These are phyloP conservation scores for Rhipidura dahli DNA, from an alignment of 2,113 vertebrate species.

Conservation along the genomic window DNA sequence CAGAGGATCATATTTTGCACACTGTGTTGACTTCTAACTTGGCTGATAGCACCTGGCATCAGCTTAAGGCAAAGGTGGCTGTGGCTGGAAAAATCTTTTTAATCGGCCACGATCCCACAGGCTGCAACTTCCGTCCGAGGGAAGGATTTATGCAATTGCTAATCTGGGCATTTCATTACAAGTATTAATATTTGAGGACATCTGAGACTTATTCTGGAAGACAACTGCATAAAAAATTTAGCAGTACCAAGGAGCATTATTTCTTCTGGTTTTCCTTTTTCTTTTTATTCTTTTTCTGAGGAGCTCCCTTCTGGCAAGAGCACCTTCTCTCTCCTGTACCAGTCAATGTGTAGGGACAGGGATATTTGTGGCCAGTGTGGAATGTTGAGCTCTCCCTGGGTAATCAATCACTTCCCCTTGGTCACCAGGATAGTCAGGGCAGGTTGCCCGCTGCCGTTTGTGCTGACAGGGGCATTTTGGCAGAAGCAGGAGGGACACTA, in stretches of 20 bases:
- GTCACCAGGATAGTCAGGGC: background rate
- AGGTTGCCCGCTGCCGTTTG: background rate
- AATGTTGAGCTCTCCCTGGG: background rate
- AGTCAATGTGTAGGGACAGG: accelerated
- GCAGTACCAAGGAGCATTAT: background rate
- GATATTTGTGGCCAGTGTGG: background rate
- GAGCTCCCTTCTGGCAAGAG: background rate
- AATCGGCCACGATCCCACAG: background rate
- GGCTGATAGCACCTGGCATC: background rate
- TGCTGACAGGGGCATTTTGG: background rate
- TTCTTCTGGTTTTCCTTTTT: background rate
- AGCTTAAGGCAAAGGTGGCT: slow-evolving; percentile 11
- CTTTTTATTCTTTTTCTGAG: background rate
- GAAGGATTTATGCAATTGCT: background rate
- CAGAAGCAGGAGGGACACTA: background rate
- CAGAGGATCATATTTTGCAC: background rate
- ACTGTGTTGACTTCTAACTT: slow-evolving; percentile 14
- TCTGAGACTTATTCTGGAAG: slow-evolving; percentile 5
- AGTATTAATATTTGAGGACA: slow-evolving; percentile 46
- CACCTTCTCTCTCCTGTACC: background rate
- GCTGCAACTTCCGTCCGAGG: background rate
- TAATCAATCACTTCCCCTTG: background rate
- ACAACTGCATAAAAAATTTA: slow-evolving; percentile 9
- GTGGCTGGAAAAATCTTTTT: background rate
- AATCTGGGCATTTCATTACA: slow-evolving; percentile 24